A percentile compares a stretch with the other conserved stretches of the same genome.
These are phyloP conservation scores for Drosophila atripex DNA, from an alignment of 2,888 invertebrate genomes.

Conservation along the genomic window DNA sequence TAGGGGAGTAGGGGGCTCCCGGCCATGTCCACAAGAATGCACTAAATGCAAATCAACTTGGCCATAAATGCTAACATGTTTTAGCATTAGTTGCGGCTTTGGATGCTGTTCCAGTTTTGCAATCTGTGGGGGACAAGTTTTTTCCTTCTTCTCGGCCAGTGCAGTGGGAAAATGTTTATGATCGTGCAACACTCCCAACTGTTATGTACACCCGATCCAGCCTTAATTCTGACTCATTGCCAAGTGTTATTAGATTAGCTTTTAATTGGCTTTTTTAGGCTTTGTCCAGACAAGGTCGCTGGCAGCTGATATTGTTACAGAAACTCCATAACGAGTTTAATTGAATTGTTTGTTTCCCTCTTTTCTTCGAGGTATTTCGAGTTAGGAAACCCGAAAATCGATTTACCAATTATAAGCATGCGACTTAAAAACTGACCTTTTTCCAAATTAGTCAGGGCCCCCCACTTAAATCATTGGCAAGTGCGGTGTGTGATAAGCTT, in stretches of 20 bases:
- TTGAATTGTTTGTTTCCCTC: constrained; percentile 44
- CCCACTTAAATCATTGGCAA: constrained; percentile 7
- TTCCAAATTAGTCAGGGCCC: constrained; percentile 28
- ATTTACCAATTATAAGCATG: constrained; percentile 10
- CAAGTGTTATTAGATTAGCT: constrained; percentile 55
- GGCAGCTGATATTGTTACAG: constrained; percentile 28
- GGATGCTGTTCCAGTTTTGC: constrained; percentile 52
- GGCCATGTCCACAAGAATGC: constrained; percentile 49
- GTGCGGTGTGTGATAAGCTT: constrained; percentile 5
- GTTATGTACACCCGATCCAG: constrained; percentile 16
- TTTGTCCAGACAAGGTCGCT: constrained; percentile 39
- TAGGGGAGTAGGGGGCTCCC: neutral
- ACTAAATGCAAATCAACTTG: constrained; percentile 57
- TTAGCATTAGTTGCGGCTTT: constrained; percentile 16
- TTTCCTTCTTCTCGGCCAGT: constrained; percentile 3
- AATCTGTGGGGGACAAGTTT: constrained; percentile 46
- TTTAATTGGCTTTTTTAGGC: constrained; percentile 61
- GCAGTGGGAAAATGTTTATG: constrained; percentile 57
- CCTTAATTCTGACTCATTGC: constrained; percentile 67
- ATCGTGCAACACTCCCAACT: constrained; percentile 36
- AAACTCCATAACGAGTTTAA: constrained; percentile 48
- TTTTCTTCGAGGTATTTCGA: constrained; percentile 1
- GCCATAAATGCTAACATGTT: constrained; percentile 42
- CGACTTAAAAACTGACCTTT: constrained; percentile 22
- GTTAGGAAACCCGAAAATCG: constrained; percentile 13